Evolutionary conservation across 2,888 invertebrate species (phyloP), one percentile per base, ranked within the genome.

Genomic region (Coenonympha glycerion): DNA sequence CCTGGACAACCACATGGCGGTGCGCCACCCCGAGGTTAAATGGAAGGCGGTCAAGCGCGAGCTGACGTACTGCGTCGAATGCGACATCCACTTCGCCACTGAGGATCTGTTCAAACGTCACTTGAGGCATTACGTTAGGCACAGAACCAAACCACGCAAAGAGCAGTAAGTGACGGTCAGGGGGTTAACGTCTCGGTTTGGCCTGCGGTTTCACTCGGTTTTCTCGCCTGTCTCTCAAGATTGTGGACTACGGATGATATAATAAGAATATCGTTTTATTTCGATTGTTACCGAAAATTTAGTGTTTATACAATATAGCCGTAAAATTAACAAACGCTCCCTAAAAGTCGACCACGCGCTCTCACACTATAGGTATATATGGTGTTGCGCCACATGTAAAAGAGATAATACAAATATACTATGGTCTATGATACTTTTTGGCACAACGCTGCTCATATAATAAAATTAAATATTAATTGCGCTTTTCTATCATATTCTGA

Each of bases 51-150:
- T 48, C 1, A 50, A 60, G 8, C 58, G 64, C 1, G 78, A 79
- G 30, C 44, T 69, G 6, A 65, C 73, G 0, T 80, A 79, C 51
- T 82, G 83, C 36, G 80, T 82, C 0, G 83, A 82, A 46, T 83
- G 83, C 15, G 73, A 82, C 39, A 66, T 64, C 2, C 73, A 72
- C 24, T 83, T 71, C 48, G 58, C 62, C 0, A 73, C 70, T 8
- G 51, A 71, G 0, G 59, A 61, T 26, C 68, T 70, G 8, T 82
- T 77, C 47, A 65, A 62, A 26, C 58, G 64, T 0, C 83, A 82
- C 4, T 15, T 39, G 22, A 22, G 39, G 6, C 22, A 22, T 15
- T 39, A 39, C 39, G 39, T 39, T 24, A 39, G 39, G 15, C 39
- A 39, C 15, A 6, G 22, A 24, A 15, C 24, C 11, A 39, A 39